Base-by-base conservation (phyloP, 2,113 vertebrate genomes). In the Lipophrys pholis region DNA sequence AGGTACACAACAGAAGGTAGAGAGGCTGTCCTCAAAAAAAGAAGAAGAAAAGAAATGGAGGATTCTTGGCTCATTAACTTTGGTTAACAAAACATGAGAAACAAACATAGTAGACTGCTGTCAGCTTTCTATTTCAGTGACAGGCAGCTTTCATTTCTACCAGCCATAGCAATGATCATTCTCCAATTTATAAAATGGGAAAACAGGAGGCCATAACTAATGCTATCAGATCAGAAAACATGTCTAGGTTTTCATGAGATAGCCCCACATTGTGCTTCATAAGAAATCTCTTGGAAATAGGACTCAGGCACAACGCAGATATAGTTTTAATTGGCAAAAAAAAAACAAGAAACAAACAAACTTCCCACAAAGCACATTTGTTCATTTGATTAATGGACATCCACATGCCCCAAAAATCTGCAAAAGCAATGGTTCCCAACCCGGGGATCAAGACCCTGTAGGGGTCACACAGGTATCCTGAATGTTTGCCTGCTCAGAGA, bases 21-120 rank as follows among this genome's bases (percentile, higher is more conserved):
- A 17, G 17, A 54, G 17, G 11, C 30, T 38, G 42, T 15, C 46
- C 10, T 62, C 35, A 30, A 30, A 30, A 30, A 30, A 30, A 7
- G 6, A 40, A 57, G 21, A 30, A 30, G 4, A 51, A 36, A 38
- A 64, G 38, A 21, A n/a, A 9, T 41, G 1, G 8, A 68, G 35
- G 12, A 43, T 51, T 52, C 6, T 8, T 9, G 9, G 30, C 12
- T 50, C 12, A 39, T 57, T 36, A 49, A 12, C 15, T 8, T 8
- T 15, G 30, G 16, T 51, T 39, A 63, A 63, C n/a, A 59, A 53
- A 59, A 52, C 54, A n/a, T 52, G 40, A 46, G 35, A 41, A 30
- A 45, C 2, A 36, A 35, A 52, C 46, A 40, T 8, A 11, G 7
- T 8, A 21, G 39, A 17, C 9, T 6, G 8, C 51, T 49, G 11